phyloP scores from a whole-genome alignment of 2,797 vertebrate species.

The Parauchenoglanis punctatus region DNA sequence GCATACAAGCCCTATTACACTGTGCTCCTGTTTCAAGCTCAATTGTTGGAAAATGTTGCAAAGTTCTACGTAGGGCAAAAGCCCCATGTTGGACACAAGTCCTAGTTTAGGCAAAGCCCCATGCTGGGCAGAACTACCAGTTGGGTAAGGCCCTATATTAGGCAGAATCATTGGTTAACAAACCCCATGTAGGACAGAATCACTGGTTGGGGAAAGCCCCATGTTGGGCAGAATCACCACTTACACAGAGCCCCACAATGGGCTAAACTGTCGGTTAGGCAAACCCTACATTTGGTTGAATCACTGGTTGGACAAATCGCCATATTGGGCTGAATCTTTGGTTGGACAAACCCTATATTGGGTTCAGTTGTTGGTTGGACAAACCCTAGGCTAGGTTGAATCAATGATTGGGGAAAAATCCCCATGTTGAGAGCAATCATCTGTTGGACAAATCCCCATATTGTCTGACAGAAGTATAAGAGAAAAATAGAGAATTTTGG shows the following conservation, averaged over 20 bases:
- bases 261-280: not conserved
- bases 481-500: not conserved
- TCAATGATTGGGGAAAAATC: not conserved
- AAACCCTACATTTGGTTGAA: not conserved
- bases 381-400: not conserved
- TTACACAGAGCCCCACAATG: not conserved
- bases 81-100: not conserved
- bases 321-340: not conserved
- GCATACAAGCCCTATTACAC: not conserved
- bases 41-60: not conserved
- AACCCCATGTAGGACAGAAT: not conserved
- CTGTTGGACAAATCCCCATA: not conserved
- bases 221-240: not conserved
- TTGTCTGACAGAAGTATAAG: not conserved
- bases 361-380: not conserved
- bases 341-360: not conserved
- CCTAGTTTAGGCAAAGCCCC: not conserved
- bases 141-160: not conserved
- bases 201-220: not conserved
- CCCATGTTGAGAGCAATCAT: no score
- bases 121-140: not conserved
- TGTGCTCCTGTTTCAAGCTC: not conserved
- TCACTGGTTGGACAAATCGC: not conserved
- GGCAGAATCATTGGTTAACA: not conserved
- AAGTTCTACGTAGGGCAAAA: not conserved